Conservation (phyloP, 64 coral and sea anemone genomes). For the Dendrophyllia cribrosa region DNA sequence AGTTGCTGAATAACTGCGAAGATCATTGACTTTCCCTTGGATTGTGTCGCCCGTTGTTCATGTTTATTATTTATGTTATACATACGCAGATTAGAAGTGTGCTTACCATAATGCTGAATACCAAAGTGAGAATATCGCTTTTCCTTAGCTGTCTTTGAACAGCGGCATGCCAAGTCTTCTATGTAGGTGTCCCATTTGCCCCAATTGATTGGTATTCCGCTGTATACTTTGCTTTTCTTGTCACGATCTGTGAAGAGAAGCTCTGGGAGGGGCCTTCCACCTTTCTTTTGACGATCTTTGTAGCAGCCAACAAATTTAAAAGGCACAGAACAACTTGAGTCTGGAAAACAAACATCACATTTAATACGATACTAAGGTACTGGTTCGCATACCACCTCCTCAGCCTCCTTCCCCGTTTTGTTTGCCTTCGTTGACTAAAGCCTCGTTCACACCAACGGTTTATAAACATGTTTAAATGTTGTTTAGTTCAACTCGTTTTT, state of each 20-base stretch:
- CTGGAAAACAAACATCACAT: not conserved
- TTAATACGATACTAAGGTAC: too few species aligned
- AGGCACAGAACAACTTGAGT: conserved; percentile 31
- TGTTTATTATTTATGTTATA: not conserved
- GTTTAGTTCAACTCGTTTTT: too few species aligned
- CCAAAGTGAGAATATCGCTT: conserved; percentile 41
- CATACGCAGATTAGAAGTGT: not conserved
- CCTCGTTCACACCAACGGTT: too few species aligned
- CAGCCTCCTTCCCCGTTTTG: not conserved
- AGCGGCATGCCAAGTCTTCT: conserved; percentile 55
- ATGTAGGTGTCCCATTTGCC: conserved; percentile 74
- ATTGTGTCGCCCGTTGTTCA: too few species aligned
- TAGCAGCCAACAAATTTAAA: conserved; percentile 65
- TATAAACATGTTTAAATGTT: too few species aligned
- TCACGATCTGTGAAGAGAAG: conserved; percentile 72
- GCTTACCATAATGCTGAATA: conserved; percentile 57
- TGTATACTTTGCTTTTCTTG: conserved; percentile 6
- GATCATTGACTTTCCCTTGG: too few species aligned
- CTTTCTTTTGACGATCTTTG: conserved; percentile 35
- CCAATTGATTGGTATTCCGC: conserved; percentile 54
- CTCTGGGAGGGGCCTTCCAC: conserved; percentile 22
- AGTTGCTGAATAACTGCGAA: too few species aligned
- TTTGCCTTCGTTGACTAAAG: too few species aligned
- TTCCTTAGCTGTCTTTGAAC: conserved; percentile 44
- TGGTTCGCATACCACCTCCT: not conserved